These are phyloP conservation scores for Halesus radiatus DNA, from an alignment of 1,140 invertebrate genomes.

Conservation along the genomic window DNA sequence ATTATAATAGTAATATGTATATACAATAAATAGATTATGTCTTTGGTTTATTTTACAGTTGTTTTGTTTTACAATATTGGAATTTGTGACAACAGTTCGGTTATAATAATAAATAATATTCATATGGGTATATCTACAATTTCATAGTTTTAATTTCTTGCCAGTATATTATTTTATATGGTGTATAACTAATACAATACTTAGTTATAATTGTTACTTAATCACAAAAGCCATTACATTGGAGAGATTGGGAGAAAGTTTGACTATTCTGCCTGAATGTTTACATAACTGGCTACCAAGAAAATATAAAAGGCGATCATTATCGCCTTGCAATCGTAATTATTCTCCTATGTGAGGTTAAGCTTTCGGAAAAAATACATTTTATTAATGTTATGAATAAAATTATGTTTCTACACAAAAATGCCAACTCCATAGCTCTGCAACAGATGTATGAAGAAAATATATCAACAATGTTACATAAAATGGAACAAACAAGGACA, in stretches of 20 bases:
- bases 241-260: conserved; percentile 3
- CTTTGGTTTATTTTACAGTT: neutral
- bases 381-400: no score
- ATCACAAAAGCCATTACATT: no score
- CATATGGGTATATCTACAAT: no score
- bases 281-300: conserved; percentile 20
- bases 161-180: no score
- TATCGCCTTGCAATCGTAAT: neutral
- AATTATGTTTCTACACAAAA: no score
- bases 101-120: no score
- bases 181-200: no score
- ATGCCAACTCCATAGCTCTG: conserved; percentile 1
- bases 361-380: neutral
- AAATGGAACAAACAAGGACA: conserved; percentile 19
- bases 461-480: conserved; percentile 35
- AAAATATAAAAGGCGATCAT: neutral
- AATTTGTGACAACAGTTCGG: neutral
- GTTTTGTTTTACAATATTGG: neutral
- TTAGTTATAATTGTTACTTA: no score
- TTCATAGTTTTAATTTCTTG: no score
- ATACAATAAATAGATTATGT: neutral
- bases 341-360: neutral
- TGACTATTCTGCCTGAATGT: neutral
- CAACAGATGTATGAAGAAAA: conserved; percentile 37
- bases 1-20: conserved; percentile 32